Evolutionary conservation across 92 coral and sea anemone species (phyloP).

Genomic region (Hydrozoanthus gracilis): DNA sequence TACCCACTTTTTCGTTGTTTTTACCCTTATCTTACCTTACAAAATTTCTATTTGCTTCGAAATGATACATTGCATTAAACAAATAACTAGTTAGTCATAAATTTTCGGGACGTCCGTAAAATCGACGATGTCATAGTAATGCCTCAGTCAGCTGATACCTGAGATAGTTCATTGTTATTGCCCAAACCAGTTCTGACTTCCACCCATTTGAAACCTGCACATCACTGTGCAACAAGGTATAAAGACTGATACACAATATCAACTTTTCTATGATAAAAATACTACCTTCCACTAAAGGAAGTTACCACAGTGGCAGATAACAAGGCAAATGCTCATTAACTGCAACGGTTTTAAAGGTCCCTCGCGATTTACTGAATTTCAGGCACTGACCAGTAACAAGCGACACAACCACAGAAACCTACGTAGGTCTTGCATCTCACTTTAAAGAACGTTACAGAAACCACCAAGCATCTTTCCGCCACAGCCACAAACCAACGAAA

Average conservation of each 20-base stretch:
- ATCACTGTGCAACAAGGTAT: background rate
- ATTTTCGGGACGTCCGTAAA: background rate
- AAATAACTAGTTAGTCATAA: background rate
- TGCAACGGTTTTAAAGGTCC: no score
- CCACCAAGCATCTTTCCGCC: no score
- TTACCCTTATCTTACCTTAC: no score
- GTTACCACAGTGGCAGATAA: background rate
- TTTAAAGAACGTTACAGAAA: no score
- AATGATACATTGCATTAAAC: background rate
- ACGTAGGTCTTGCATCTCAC: no score
- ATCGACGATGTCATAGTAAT: background rate
- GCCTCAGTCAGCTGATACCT: background rate
- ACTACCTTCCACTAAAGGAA: background rate
- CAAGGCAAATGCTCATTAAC: no score
- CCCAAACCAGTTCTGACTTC: background rate
- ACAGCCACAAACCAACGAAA: no score
- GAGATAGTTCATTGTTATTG: background rate
- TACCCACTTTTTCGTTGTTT: background rate
- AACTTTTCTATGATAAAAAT: background rate
- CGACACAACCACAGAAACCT: no score
- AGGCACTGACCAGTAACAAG: no score
- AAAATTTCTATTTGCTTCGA: no score
- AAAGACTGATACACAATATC: background rate
- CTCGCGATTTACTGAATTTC: no score
- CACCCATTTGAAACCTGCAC: slow-evolving; percentile 7